Evolutionary conservation across 2,113 vertebrate species (phyloP), one percentile per base, ranked within the genome.

Genomic region (Vireo altiloquus): DNA sequence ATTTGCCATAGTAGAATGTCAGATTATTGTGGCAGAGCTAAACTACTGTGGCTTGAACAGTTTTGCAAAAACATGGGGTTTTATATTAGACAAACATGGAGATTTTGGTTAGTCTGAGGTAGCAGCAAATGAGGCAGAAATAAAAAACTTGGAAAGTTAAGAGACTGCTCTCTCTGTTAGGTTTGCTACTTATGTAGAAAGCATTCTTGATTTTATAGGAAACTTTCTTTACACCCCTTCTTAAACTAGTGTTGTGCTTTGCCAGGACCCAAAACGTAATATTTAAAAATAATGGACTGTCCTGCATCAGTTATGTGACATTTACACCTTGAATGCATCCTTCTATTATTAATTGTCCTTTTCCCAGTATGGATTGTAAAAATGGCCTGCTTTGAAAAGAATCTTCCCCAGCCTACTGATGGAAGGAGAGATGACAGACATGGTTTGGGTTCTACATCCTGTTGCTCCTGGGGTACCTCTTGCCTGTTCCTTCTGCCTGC

Each of bases 41-140:
- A 97, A 88, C 81, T 87, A 66, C 74, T 79, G 81, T 70, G 93
- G 83, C 77, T 96, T 90, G 87, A 97, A 92, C 83, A 90, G 56
- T 87, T 95, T 74, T 23, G 25, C n/a, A 57, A 94, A 96, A 96
- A 86, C 50, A 39, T 23, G 14, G 56, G 59, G 17, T 39, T 82
- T 90, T 92, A 53, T 85, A 83, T 96, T 63, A 94, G 93, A 86
- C 72, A 92, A 94, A 94, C 60, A 86, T 53, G 61, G 94, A 89
- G 75, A 76, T 94, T 77, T 92, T 86, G 81, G 87, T 96, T 91
- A 94, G 54, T 53, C 74, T 91, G 92, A 95, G 93, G 90, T 76
- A 89, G 95, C 60, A 94, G 86, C 86, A 96, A 97, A 94, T 61
- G 94, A 92, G 89, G 91, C 92, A 96, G 89, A 96, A 97, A 72